Conservation (phyloP, 2,888 invertebrate genomes). For the Amphipyra tragopoginis region DNA sequence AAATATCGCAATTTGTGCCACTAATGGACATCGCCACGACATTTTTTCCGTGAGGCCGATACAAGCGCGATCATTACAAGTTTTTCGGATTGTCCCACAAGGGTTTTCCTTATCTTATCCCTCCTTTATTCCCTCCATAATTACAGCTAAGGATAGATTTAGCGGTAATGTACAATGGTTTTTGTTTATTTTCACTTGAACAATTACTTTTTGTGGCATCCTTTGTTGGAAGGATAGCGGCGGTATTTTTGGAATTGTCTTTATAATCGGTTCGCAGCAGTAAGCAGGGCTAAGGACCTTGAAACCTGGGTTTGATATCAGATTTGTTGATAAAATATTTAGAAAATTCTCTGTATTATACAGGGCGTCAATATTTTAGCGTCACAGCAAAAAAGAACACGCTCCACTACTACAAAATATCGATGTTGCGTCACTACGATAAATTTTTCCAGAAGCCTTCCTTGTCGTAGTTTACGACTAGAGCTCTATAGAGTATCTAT, state of each 20-base stretch:
- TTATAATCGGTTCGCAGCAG: conserved; percentile 10
- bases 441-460: conserved; percentile 25
- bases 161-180: conserved; percentile 55
- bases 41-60: conserved; percentile 45
- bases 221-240: conserved; percentile 17
- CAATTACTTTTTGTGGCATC: conserved; percentile 52
- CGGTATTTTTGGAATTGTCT: conserved; percentile 12
- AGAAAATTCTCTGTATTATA: too few species aligned
- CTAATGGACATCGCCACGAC: conserved; percentile 40
- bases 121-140: conserved; percentile 52
- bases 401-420: not conserved
- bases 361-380: too few species aligned
- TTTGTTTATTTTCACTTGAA: conserved; percentile 59
- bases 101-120: conserved; percentile 53
- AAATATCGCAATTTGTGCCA: conserved; percentile 40
- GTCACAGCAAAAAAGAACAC: too few species aligned
- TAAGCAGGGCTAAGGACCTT: conserved; percentile 1
- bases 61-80: conserved; percentile 54
- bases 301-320: too few species aligned
- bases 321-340: too few species aligned
- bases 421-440: conserved; percentile 9
- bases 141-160: conserved; percentile 54
- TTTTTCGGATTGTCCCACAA: conserved; percentile 59
- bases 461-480: conserved; percentile 29
- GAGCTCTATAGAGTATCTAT: conserved; percentile 19